Evolutionary conservation across 2,113 vertebrate species (phyloP).

Genomic region (Micronycteris hirsuta): DNA sequence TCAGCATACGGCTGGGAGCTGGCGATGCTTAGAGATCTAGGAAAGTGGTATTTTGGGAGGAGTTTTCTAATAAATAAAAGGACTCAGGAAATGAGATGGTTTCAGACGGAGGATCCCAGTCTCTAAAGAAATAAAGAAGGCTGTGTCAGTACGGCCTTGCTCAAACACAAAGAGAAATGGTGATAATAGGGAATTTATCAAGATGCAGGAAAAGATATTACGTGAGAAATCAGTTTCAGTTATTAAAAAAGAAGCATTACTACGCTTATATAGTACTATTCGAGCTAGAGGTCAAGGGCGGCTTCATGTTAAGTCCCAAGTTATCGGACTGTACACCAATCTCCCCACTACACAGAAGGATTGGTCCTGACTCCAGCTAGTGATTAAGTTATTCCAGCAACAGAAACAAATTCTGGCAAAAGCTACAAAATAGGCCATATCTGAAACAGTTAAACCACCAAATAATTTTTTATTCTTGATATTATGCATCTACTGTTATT

Average conservation of each 20-base stretch:
- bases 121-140: neutral
- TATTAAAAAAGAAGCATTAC: neutral
- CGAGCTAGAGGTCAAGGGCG: neutral
- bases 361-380: neutral
- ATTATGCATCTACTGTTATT: neutral
- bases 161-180: neutral
- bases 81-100: neutral
- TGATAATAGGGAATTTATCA: neutral
- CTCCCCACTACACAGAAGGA: neutral
- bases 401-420: neutral
- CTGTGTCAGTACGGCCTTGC: neutral
- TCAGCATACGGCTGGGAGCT: neutral
- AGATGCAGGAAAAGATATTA: neutral
- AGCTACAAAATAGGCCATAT: neutral
- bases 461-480: neutral
- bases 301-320: neutral
- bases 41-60: neutral
- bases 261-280: neutral
- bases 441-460: neutral
- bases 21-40: neutral
- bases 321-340: neutral
- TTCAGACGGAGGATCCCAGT: neutral
- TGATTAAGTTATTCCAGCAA: neutral
- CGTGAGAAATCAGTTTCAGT: neutral
- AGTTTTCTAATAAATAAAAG: neutral